Base-by-base conservation (phyloP, 2,888 invertebrate genomes). In the Chloromyia formosa region DNA sequence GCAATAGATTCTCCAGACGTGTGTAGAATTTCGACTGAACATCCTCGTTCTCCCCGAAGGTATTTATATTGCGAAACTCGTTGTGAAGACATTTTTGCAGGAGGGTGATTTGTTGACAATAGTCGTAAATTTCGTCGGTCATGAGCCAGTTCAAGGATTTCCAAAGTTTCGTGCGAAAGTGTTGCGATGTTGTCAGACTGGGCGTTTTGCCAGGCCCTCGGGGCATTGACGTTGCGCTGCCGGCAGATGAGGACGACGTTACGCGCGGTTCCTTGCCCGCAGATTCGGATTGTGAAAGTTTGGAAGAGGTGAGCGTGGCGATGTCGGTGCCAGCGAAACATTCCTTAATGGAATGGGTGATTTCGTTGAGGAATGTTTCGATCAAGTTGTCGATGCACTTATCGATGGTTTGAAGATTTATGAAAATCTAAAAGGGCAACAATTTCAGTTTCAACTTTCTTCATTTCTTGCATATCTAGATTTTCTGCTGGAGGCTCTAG, bases 71-170 rank as follows among this genome's bases (percentile, higher is more conserved):
- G 10, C 82, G 81, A 35, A 78, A 79, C 7, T 78, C 78, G 69
- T 83, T 82, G 75, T 82, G 81, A n/a, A 85, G 75, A 0, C 83
- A 81, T 35, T 80, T 81, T 82, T 88, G 81, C 1, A 87, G 82
- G 16, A 84, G 75, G 71, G 82, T 80, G 4, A 84, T 82, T 85
- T 93, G 93, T 77, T 90, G 88, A 82, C 93, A 93, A 78, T 90
- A 89, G 75, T 89, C 89, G 79, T 89, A 92, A 54, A 94, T 88
- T 75, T 91, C 90, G 75, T 91, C 90, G 81, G 93, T 93, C 82
- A 96, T 93, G 9, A 95, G 86, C 84, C 92, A 93, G 82, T 97
- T 96, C 81, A 97, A 89, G 80, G 94, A 95, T 76, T 92, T 91
- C 96, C 97, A 97, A 4, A 97, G 88, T 81, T 93, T 79, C 81